Base-by-base conservation (phyloP, 2,797 vertebrate species). In the Schizopygopsis pylzovi region DNA sequence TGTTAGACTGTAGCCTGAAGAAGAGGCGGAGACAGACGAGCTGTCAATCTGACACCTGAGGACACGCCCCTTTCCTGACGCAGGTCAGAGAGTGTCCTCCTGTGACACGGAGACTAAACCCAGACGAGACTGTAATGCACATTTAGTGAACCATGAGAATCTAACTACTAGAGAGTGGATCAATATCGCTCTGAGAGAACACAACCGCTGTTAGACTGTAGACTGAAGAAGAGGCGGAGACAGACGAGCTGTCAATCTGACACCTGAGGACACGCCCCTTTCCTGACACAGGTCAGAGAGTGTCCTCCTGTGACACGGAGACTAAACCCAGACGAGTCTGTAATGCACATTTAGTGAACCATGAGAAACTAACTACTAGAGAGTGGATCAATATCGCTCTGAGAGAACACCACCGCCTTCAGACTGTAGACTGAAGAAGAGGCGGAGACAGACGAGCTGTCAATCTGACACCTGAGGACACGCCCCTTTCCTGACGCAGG, bases 161-260 rank as follows among this genome's bases (percentile, higher is more conserved):
- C 39, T 49, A 49, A 10, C 72, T 3, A 49, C 11, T 20, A 28
- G 13, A 9, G 63, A 68, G 45, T 9, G 52, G 47, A 39, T 72
- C 49, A 15, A 59, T 72, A 56, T 25, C 47, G 13, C 28, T n/a
- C 56, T 47, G 18, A 52, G 7, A 63, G 18, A 49, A 72, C 37
- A 61, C 65, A 43, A 22, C 68, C 22, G 39, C 76, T 1, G 3
- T 8, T 16, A 28, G 28, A 28, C 28, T 28, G 28, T 28, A 47
- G 37, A 47, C 80, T 81, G 61, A 85, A 43, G 16, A n/a, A 33
- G 6, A 28, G 52, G 75, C 54, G 54, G 76, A 22, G 75, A 15
- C 49, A 11, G 28, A 39, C 22, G n/a, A 11, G 76, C 39, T 25
- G 54, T 59, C 54, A 72, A 61, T 54, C 41, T 1, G 4, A 54